Evolutionary conservation across 2,113 vertebrate species (phyloP).

Genomic region (Strix uralensis): DNA sequence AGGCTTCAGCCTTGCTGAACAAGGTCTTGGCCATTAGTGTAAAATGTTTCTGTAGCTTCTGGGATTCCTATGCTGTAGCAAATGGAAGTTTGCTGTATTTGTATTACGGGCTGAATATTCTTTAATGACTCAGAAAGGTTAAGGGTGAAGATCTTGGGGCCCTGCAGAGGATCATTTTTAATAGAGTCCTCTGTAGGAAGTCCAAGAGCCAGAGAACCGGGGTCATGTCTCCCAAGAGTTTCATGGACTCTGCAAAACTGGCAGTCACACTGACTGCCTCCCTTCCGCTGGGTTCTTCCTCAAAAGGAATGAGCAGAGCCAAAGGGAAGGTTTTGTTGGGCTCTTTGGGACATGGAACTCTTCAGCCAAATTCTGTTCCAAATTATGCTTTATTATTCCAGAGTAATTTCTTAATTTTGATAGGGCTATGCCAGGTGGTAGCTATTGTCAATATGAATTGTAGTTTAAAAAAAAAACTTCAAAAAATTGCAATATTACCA

Average conservation of each 20-base stretch:
- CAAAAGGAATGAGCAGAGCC: background rate
- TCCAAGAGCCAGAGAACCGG: background rate
- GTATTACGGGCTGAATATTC: background rate
- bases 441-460: background rate
- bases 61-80: background rate
- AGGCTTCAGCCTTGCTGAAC: constrained; percentile 10
- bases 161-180: constrained; percentile 13
- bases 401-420: background rate
- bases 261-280: constrained; percentile 19
- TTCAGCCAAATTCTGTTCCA: constrained; percentile 21
- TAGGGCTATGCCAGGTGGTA: background rate
- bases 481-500: background rate
- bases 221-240: background rate
- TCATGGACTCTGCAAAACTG: constrained; percentile 9
- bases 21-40: background rate
- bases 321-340: background rate
- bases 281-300: constrained; percentile 8
- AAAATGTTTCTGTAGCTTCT: constrained; percentile 9
- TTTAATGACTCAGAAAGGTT: constrained; percentile 16
- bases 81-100: background rate
- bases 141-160: background rate
- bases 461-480: background rate
- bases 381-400: constrained; percentile 25
- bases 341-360: constrained; percentile 1
- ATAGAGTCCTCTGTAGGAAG: background rate